A percentile compares a stretch with the other conserved stretches of the same genome.
Conservation (phyloP, 2,113 vertebrate species). For the Ariopsis seemanni region DNA sequence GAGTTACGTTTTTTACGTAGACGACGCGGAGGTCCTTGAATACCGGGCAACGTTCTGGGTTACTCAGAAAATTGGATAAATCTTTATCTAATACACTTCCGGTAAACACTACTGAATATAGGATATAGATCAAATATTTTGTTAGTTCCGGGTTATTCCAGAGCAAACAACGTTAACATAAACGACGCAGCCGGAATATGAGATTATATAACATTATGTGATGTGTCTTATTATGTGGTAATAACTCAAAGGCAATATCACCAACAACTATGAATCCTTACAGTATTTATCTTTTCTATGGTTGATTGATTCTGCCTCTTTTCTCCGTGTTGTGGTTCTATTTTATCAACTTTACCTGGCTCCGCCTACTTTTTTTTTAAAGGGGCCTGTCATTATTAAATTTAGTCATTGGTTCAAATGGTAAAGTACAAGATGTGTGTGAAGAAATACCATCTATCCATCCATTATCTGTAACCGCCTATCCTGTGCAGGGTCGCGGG, state of each 20-base stretch:
- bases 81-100: background rate
- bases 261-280: no score
- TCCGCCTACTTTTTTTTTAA: conserved; percentile 3
- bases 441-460: background rate
- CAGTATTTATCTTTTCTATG: background rate
- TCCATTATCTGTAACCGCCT: no score
- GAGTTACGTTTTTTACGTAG: conserved; percentile 2
- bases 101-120: background rate
- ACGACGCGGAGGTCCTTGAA: background rate
- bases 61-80: background rate
- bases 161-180: no score
- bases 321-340: background rate
- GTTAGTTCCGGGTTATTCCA: background rate
- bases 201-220: no score
- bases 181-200: background rate
- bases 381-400: background rate
- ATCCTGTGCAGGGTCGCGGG: no score
- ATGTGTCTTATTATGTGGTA: background rate
- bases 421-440: background rate
- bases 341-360: background rate
- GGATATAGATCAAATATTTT: background rate
- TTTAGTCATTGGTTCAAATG: background rate
- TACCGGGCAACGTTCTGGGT: background rate
- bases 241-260: no score
- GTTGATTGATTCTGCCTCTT: background rate